A percentile compares a stretch with the other conserved stretches of the same genome.
Evolutionary conservation across 2,113 vertebrate species (phyloP).

Genomic region (Peromyscus leucopus): DNA sequence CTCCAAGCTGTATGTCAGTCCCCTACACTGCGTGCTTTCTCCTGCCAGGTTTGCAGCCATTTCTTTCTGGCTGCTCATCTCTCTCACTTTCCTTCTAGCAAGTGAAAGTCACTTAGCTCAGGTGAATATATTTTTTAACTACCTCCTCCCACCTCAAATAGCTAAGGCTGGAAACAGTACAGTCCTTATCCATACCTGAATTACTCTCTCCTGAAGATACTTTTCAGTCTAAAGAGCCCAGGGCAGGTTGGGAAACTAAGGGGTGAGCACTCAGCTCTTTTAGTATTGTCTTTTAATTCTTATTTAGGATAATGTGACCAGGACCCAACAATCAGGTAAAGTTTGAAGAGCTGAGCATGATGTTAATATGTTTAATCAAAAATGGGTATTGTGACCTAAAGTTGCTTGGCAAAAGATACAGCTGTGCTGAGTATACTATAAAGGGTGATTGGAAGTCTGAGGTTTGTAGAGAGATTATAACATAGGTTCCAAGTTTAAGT

Average conservation of each 20-base stretch:
- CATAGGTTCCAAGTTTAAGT: neutral
- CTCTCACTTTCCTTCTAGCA: neutral
- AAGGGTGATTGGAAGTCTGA: neutral
- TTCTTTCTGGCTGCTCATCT: neutral
- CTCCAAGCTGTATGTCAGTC: neutral
- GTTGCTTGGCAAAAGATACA: neutral
- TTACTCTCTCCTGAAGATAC: neutral
- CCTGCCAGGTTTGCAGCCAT: too few species aligned
- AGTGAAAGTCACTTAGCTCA: neutral
- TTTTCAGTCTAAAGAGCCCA: neutral
- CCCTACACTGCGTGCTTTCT: rapidly evolving
- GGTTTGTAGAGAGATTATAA: neutral
- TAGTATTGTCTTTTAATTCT: neutral
- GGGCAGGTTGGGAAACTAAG: neutral
- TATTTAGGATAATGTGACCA: neutral
- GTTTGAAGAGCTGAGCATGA: neutral
- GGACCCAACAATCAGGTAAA: neutral
- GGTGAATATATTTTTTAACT: neutral
- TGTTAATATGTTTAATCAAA: neutral
- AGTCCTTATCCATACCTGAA: neutral
- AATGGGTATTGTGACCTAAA: neutral
- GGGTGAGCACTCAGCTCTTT: neutral
- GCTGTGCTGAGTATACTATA: neutral
- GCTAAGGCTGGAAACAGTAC: too few species aligned
- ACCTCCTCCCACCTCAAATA: neutral